Percentiles rank a stretch among this genome's conserved stretches.
phyloP scores from a whole-genome alignment of 2,113 vertebrate genomes.

The Stegastes partitus region DNA sequence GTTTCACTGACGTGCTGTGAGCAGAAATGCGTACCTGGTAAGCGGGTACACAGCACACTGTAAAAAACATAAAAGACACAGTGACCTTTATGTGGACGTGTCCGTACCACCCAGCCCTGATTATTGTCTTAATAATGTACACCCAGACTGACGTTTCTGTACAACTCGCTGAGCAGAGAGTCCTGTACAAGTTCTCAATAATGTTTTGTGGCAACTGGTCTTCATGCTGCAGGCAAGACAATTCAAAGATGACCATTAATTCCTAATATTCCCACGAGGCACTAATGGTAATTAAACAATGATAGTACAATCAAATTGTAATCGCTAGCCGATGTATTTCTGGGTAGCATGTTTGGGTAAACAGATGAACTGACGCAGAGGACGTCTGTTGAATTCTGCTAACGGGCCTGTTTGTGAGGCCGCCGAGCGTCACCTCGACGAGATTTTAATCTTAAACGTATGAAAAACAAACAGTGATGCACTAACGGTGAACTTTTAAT shows the following conservation, averaged over 20 bases:
- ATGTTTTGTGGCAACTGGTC: slow-evolving; percentile 60
- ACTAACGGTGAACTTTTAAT: slow-evolving; percentile 75
- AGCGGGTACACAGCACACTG: slow-evolving; percentile 7
- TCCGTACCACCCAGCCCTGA: slow-evolving; percentile 47
- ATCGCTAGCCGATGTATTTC: slow-evolving; percentile 54
- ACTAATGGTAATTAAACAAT: slow-evolving; percentile 48
- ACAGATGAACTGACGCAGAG: slow-evolving; percentile 52
- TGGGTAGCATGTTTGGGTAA: slow-evolving; percentile 55
- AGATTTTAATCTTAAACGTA: slow-evolving; percentile 54
- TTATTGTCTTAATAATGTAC: slow-evolving; percentile 43
- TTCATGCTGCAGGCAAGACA: slow-evolving; percentile 46
- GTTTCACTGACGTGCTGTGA: slow-evolving; percentile 8
- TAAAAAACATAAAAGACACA: slow-evolving; percentile 14
- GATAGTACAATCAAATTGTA: slow-evolving; percentile 79
- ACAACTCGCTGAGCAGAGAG: slow-evolving; percentile 50
- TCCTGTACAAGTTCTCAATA: slow-evolving; percentile 61
- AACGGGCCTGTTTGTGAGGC: slow-evolving; percentile 69
- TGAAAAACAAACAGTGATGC: slow-evolving; percentile 69
- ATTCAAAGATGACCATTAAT: slow-evolving; percentile 32
- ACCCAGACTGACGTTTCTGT: slow-evolving; percentile 61
- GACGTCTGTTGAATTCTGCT: slow-evolving; percentile 47
- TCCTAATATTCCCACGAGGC: slow-evolving; percentile 47
- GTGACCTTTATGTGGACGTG: slow-evolving; percentile 26
- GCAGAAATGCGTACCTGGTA: slow-evolving; percentile 11
- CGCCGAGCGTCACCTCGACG: slow-evolving; percentile 21